Conservation (phyloP, 2,797 vertebrate genomes). For the Masticophis lateralis region DNA sequence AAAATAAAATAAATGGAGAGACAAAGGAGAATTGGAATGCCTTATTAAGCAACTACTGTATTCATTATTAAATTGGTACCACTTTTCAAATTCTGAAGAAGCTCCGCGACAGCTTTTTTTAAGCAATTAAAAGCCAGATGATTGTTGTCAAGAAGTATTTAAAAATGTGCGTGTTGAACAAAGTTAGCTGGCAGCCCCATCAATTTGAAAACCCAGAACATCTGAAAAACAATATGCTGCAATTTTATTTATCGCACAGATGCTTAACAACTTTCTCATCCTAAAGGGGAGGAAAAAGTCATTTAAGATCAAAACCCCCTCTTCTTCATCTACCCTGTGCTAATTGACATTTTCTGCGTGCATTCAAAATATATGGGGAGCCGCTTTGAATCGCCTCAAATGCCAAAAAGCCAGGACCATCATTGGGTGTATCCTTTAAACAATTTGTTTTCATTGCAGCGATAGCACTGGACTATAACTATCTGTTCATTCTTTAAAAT, state of each 20-base stretch:
- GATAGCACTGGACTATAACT: background rate
- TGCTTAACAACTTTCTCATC: conserved; percentile 25
- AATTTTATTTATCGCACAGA: conserved; percentile 40
- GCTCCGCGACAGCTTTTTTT: conserved; percentile 18
- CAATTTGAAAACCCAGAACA: conserved; percentile 42
- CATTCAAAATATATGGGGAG: conserved; percentile 11
- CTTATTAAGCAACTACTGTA: background rate
- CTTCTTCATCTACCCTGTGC: conserved; percentile 20
- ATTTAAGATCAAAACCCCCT: conserved; percentile 28
- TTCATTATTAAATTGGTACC: background rate
- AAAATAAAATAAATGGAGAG: background rate
- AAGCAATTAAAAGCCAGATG: conserved; percentile 41
- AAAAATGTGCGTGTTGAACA: conserved; percentile 2
- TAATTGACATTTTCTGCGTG: conserved; percentile 49
- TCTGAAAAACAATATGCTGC: conserved; percentile 39
- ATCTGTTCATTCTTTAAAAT: conserved; percentile 17
- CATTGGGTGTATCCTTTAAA: background rate
- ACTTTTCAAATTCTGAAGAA: background rate
- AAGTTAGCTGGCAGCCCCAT: conserved; percentile 27
- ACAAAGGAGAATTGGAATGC: background rate
- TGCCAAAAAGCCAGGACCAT: conserved; percentile 16
- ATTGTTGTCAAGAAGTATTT: background rate
- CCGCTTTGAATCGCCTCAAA: conserved; percentile 34
- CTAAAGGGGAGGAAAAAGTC: conserved; percentile 16
- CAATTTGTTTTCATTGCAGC: conserved; percentile 31